These are phyloP conservation scores for Pelochelys cantorii DNA, from an alignment of 2,797 vertebrate species.

Conservation along the genomic window DNA sequence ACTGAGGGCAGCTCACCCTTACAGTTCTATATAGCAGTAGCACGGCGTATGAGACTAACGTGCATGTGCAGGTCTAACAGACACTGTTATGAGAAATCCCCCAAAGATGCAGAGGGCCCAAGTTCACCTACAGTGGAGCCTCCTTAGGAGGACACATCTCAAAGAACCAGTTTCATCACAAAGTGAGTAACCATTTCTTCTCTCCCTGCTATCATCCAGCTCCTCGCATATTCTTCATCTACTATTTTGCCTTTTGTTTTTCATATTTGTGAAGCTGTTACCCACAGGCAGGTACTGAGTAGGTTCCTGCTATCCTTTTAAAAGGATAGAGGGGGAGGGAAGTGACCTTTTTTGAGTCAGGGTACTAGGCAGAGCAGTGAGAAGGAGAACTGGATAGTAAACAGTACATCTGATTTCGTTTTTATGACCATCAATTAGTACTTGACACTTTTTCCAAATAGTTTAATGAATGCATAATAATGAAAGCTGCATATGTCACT, in stretches of 20 bases:
- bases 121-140: not conserved
- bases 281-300: not conserved
- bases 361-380: not conserved
- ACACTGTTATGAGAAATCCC: not conserved
- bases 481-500: not conserved
- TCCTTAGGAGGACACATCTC: not conserved
- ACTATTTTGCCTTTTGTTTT: not conserved
- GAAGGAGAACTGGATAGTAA: not conserved
- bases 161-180: too few relatives aligned
- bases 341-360: not conserved
- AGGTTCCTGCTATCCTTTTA: not conserved
- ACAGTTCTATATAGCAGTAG: not conserved
- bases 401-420: not conserved
- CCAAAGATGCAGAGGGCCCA: not conserved
- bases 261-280: not conserved
- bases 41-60: not conserved
- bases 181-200: too few relatives aligned
- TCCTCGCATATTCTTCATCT: not conserved
- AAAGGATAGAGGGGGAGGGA: not conserved
- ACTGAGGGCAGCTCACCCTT: not conserved
- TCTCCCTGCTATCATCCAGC: not conserved
- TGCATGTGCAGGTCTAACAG: not conserved
- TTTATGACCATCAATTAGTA: not conserved
- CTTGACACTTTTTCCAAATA: rapidly evolving
- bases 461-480: not conserved